Conservation (phyloP, 2,888 invertebrate genomes). For the Nemotelus pantherinus region DNA sequence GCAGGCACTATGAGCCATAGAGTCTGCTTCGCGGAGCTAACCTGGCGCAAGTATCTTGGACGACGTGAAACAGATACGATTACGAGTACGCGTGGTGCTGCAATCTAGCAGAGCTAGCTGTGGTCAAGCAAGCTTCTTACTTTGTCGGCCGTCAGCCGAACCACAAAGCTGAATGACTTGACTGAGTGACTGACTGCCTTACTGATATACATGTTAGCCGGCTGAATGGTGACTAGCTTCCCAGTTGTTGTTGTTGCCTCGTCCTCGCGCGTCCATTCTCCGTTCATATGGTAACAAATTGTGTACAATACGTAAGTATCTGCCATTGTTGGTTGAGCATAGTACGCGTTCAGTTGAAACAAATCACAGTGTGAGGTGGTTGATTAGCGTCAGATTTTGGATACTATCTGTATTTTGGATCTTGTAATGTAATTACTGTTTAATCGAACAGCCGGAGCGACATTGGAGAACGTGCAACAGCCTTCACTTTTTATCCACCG, state of each 20-base stretch:
- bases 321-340: neutral
- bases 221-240: neutral
- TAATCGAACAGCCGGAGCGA: too few species aligned
- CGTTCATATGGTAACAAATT: constrained; percentile 22
- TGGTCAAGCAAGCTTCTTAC: neutral
- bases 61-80: too few species aligned
- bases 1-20: constrained; percentile 13
- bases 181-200: constrained; percentile 36
- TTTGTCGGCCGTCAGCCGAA: neutral
- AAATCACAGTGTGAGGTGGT: too few species aligned
- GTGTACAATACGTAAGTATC: constrained; percentile 2
- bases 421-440: too few species aligned
- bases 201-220: constrained; percentile 17
- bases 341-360: too few species aligned
- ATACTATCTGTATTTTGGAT: too few species aligned
- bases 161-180: neutral
- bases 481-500: too few species aligned
- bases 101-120: neutral
- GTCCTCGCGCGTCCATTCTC: constrained; percentile 14
- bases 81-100: neutral
- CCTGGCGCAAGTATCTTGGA: constrained; percentile 19
- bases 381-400: too few species aligned
- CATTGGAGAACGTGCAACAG: too few species aligned
- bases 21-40: constrained; percentile 2
- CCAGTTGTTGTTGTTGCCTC: constrained; percentile 33